These are phyloP conservation scores for Stomatorhinus ivindoensis DNA, from an alignment of 2,113 vertebrate genomes.

Conservation along the genomic window DNA sequence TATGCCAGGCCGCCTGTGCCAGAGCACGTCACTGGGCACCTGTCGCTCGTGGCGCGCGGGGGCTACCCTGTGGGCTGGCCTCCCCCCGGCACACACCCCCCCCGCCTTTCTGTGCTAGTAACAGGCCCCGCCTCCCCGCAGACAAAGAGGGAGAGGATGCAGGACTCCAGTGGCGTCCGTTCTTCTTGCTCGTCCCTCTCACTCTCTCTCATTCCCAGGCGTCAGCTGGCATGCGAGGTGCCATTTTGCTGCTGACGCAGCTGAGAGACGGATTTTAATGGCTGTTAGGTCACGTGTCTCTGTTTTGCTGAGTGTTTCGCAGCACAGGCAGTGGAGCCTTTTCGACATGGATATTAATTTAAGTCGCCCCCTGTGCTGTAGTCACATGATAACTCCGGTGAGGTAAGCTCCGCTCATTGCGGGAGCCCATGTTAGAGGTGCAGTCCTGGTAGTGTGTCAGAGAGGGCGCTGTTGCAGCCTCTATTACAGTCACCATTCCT, in stretches of 20 bases:
- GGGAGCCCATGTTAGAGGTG: neutral
- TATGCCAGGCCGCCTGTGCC: neutral
- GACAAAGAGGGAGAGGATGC: neutral
- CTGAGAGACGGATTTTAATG: neutral
- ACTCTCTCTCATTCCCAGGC: neutral
- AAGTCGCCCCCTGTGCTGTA: neutral
- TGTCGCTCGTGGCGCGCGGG: neutral
- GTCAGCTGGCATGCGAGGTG: neutral
- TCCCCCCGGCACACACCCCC: neutral
- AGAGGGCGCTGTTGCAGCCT: neutral
- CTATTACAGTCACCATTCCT: neutral
- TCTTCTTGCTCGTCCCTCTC: neutral
- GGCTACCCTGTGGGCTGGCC: neutral
- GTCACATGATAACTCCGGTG: neutral
- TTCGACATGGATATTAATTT: neutral
- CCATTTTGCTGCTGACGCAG: neutral
- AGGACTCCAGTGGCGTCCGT: neutral
- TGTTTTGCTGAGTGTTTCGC: neutral
- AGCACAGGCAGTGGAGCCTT: neutral
- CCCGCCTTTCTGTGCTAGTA: neutral
- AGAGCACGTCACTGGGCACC: conserved; percentile 7
- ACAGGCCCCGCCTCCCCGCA: neutral
- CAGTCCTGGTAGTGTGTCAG: neutral
- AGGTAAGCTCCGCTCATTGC: neutral
- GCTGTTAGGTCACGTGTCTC: neutral